Evolutionary conservation across 2,888 invertebrate species (phyloP), one percentile per base, ranked within the genome.

Genomic region (Ormyrus pomaceus): DNA sequence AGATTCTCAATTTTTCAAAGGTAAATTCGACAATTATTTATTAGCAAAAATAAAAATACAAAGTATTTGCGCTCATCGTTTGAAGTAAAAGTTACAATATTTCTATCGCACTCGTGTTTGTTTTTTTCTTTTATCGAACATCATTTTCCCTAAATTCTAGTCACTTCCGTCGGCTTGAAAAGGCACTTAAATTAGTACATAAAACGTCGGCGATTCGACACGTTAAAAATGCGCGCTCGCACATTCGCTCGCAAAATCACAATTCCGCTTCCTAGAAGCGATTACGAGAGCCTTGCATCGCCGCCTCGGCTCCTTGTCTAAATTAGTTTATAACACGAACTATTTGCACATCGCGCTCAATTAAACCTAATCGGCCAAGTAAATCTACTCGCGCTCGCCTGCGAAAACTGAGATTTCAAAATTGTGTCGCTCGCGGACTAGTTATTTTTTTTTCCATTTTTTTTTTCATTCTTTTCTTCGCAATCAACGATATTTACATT

Each of bases 31-130:
- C 62, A 70, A 76, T 69, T 56, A 61, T 77, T 79, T 79, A 82
- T 81, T 82, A 82, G 78, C 70, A 82, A 82, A 81, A 79, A 79
- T 79, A 79, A 79, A 79, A 79, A 79, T 79, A 79, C 74, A 79
- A 72, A 79, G 48, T 50, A 51, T 69, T 58, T 73, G 66, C 55
- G 62, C 77, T 46, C 51, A 61, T 56, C 8, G 45, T 59, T 13
- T 34, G 34, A 34, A 34, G 51, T 65, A 13, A 45, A 68, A 73
- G 46, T 71, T 34, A 65, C 8, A 50, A 13, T 65, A 13, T 65
- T 50, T 11, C 11, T 9, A 9, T 46, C 45, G 46, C 11, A 11
- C 11, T 51, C 10, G 45, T 6, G 34, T 55, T 55, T 55, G 3
- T 55, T 55, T 45, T 68, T 66, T 13, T n/a, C 19, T 58, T 58